Evolutionary conservation across 2,113 vertebrate species (phyloP).

Genomic region (Typhlomys cinereus): DNA sequence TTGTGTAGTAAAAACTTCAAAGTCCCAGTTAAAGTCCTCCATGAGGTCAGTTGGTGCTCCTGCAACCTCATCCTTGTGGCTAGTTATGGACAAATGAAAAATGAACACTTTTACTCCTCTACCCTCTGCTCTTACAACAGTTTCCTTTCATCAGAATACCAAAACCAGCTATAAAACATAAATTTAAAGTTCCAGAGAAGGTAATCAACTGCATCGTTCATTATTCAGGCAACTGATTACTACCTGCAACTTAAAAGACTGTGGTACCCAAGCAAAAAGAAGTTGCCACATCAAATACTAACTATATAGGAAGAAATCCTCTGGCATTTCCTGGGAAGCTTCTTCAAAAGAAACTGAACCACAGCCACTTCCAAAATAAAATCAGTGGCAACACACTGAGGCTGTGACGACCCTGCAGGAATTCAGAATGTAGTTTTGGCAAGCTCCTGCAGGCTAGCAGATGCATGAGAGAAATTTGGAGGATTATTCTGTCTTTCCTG

Average conservation of each 20-base stretch:
- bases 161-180: not conserved
- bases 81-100: conserved; percentile 3
- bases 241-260: conserved; percentile 31
- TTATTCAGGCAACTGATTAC: conserved; percentile 49
- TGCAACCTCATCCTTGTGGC: not conserved
- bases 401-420: not conserved
- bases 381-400: not conserved
- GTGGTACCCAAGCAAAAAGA: conserved; percentile 21
- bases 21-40: not conserved
- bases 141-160: conserved; percentile 23
- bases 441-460: not conserved
- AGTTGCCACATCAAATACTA: not conserved
- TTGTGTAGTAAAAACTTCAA: conserved; percentile 30
- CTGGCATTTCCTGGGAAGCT: not conserved
- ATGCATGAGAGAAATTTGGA: conserved; percentile 35
- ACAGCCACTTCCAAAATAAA: conserved; percentile 25
- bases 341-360: not conserved
- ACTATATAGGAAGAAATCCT: not conserved
- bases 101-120: not conserved
- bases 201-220: not conserved
- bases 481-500: conserved; percentile 6
- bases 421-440: conserved; percentile 52
- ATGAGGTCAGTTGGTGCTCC: not conserved
- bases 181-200: conserved; percentile 55
- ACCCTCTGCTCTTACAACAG: not conserved